These are phyloP conservation scores for Galerucella pusilla DNA, from an alignment of 2,888 invertebrate genomes.

Conservation along the genomic window DNA sequence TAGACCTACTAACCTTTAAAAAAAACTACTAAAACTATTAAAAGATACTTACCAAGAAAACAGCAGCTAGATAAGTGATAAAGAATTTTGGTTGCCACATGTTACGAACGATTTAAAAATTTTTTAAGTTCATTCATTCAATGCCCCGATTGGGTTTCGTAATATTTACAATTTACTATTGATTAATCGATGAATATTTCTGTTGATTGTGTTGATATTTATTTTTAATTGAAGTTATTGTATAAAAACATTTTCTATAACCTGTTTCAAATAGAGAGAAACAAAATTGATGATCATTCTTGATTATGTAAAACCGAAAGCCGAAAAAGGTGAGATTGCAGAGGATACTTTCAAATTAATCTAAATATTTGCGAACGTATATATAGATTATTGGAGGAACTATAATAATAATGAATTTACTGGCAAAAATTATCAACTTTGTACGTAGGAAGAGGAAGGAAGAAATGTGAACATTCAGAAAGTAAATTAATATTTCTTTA, in stretches of 20 bases:
- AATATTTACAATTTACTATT: slow-evolving; percentile 9
- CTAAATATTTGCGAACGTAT: no score
- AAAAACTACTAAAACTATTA: slow-evolving; percentile 3
- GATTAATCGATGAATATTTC: slow-evolving; percentile 5
- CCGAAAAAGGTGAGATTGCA: no score
- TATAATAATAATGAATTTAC: no score
- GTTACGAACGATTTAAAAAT: slow-evolving; percentile 36
- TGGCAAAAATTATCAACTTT: no score
- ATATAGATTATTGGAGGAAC: no score
- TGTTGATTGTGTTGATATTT: slow-evolving; percentile 7
- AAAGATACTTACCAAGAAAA: slow-evolving; percentile 49
- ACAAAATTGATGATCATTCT: background rate
- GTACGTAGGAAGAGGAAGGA: no score
- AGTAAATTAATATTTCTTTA: no score
- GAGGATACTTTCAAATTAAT: no score
- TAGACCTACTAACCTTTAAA: slow-evolving; percentile 1
- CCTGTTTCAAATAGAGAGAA: background rate
- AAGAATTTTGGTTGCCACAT: slow-evolving; percentile 48
- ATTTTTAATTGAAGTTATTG: slow-evolving; percentile 1
- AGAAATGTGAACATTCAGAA: no score
- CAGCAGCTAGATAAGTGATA: slow-evolving; percentile 46
- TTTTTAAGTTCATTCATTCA: slow-evolving; percentile 7
- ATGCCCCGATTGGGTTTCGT: background rate
- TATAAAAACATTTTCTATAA: background rate
- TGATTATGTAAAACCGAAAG: no score